Evolutionary conservation across 2,888 invertebrate species (phyloP).

Genomic region (Cephus pulcher): DNA sequence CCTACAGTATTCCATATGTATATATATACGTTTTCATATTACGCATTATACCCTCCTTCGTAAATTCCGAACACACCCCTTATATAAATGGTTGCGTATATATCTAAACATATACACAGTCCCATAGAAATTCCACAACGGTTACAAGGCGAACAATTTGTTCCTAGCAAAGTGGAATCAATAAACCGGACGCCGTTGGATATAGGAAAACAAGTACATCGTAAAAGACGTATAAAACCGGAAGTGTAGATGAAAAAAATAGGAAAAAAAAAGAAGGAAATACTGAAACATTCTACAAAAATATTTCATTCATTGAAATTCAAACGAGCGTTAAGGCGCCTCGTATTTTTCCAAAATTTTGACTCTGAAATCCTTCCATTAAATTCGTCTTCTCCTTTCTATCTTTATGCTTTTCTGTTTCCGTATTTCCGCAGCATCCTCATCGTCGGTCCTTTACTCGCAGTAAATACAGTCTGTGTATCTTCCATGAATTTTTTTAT

Average conservation of each 20-base stretch:
- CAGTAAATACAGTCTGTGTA: too few species aligned
- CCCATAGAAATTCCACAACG: not conserved
- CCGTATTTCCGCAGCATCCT: not conserved
- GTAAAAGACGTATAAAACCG: not conserved
- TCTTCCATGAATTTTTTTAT: too few species aligned
- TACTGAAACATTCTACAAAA: not conserved
- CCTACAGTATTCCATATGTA: not conserved
- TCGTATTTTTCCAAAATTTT: not conserved
- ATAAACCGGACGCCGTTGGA: not conserved
- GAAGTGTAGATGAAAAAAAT: not conserved
- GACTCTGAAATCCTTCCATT: not conserved
- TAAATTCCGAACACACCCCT: not conserved
- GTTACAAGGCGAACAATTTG: not conserved
- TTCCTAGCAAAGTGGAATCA: not conserved
- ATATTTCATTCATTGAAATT: not conserved
- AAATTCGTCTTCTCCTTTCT: not conserved
- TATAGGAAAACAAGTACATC: not conserved
- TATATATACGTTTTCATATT: not conserved
- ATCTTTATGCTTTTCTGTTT: not conserved
- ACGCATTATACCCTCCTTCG: not conserved
- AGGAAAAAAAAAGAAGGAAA: not conserved
- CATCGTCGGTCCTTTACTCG: too few species aligned
- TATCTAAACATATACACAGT: not conserved
- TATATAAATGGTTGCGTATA: not conserved
- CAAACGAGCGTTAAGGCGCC: not conserved